phyloP scores from a whole-genome alignment of 2,888 invertebrate species.

The Plebejus argus region DNA sequence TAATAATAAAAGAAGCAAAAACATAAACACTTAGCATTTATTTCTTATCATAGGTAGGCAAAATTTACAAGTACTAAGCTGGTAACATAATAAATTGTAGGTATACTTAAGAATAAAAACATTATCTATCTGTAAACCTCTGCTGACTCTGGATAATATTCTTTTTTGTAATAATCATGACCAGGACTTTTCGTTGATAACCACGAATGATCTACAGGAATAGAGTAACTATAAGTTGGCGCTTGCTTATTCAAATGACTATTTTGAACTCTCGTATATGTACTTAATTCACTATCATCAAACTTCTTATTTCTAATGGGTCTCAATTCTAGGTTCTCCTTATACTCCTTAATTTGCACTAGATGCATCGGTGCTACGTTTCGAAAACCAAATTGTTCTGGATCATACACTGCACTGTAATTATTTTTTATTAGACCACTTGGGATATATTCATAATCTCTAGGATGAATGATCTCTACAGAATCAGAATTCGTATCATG shows the following conservation, averaged over 20 bases:
- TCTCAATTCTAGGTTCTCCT: background rate
- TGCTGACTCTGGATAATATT: constrained; percentile 33
- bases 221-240: constrained; percentile 47
- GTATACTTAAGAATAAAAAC: background rate
- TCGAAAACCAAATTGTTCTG: background rate
- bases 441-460: constrained; percentile 9
- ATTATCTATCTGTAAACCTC: constrained; percentile 39
- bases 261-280: constrained; percentile 3
- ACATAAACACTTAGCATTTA: constrained; percentile 11
- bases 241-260: constrained; percentile 33
- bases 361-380: background rate
- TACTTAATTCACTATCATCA: background rate
- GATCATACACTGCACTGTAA: background rate
- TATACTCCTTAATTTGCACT: background rate
- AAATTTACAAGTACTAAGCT: constrained; percentile 1
- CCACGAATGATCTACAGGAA: constrained; percentile 48
- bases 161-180: constrained; percentile 35
- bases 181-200: constrained; percentile 43
- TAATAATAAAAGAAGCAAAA: background rate
- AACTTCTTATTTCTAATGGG: constrained; percentile 7
- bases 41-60: background rate
- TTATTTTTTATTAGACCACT: background rate
- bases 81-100: background rate
- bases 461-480: background rate
- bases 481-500: background rate